Conservation (phyloP, 2,888 invertebrate genomes). For the Macrostomum cliftonense region DNA sequence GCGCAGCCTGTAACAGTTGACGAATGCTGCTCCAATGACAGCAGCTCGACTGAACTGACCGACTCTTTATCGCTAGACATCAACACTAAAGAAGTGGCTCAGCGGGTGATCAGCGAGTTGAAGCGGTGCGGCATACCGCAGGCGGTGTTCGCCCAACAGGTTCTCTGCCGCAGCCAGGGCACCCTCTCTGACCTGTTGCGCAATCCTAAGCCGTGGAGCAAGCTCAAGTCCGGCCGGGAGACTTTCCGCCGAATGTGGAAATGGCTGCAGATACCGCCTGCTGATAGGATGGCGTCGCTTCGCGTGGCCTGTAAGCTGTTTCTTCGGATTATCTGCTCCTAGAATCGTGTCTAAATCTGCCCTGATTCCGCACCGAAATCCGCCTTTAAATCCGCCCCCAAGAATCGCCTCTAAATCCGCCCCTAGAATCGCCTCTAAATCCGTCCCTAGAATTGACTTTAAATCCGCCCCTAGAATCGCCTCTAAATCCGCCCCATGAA, state of each 20-base stretch:
- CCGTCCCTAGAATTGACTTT: no score
- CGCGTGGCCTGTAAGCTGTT: conserved; percentile 64
- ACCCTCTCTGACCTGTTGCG: conserved; percentile 85
- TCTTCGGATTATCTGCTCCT: conserved; percentile 7
- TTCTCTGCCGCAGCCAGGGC: conserved; percentile 88
- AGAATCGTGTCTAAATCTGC: no score
- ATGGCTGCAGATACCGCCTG: conserved; percentile 98
- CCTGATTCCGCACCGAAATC: background rate
- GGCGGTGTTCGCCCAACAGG: conserved; percentile 95
- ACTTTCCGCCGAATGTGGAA: conserved; percentile 98
- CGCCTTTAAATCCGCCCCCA: no score
- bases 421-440: no score
- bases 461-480: no score
- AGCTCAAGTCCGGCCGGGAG: conserved; percentile 91
- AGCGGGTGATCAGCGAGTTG: conserved; percentile 88
- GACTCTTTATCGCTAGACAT: no score
- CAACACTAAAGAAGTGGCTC: conserved; percentile 66
- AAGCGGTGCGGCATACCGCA: conserved; percentile 98
- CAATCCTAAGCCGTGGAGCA: conserved; percentile 98
- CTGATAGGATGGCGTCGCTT: conserved; percentile 93
- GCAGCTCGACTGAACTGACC: no score
- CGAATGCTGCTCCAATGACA: no score
- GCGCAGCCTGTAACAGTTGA: no score
- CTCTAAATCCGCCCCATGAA: no score
- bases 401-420: no score